Percentiles rank a stretch among this genome's conserved stretches.
Evolutionary conservation across 2,888 invertebrate species (phyloP).

Genomic region (Therioaphis trifolii): DNA sequence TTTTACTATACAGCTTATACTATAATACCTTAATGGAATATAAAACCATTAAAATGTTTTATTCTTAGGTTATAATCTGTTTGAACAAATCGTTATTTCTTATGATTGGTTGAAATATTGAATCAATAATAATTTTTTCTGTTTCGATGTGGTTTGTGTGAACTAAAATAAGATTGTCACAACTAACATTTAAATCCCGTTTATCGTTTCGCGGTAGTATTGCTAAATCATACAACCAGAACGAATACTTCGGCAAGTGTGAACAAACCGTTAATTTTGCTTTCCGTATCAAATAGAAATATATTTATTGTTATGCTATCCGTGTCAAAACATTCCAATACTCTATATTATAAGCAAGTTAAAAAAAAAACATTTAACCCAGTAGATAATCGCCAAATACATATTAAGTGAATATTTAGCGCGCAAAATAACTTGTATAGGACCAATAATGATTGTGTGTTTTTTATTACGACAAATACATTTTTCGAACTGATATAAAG

Average conservation of each 20-base stretch:
- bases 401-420: background rate
- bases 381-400: background rate
- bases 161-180: constrained; percentile 32
- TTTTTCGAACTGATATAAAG: no score
- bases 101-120: no score
- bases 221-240: constrained; percentile 42
- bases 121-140: no score
- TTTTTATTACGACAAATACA: no score
- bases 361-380: no score
- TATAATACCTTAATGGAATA: no score
- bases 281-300: background rate
- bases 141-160: background rate
- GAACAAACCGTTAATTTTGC: constrained; percentile 34
- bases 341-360: background rate
- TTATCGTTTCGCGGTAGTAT: constrained; percentile 45
- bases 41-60: no score
- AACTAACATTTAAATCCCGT: constrained; percentile 51
- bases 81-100: no score
- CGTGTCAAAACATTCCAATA: constrained; percentile 13
- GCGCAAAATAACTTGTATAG: no score
- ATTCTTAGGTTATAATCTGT: no score
- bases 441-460: no score
- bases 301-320: constrained; percentile 40
- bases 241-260: constrained; percentile 26
- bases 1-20: no score